Evolutionary conservation across 2,797 vertebrate species (phyloP).

Genomic region (Anguilla obscura): DNA sequence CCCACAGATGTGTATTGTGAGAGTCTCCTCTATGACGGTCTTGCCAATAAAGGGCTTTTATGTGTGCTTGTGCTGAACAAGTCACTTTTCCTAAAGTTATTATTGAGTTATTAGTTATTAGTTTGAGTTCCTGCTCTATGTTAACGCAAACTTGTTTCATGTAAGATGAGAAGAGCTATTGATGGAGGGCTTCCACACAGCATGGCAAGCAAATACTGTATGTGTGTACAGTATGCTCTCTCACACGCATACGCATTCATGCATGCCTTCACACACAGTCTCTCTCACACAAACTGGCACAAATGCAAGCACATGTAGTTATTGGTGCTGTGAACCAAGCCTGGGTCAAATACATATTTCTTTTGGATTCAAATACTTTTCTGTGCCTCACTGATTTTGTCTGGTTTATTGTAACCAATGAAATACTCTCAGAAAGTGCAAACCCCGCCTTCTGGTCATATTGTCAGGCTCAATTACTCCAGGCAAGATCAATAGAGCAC

Average conservation of each 20-base stretch:
- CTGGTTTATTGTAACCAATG: too few species aligned
- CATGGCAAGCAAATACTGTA: too few species aligned
- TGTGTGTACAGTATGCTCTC: too few species aligned
- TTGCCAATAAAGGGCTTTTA: background rate
- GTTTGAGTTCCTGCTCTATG: background rate
- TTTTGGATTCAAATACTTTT: too few species aligned
- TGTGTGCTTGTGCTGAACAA: background rate
- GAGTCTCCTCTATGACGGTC: background rate
- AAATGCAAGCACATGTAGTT: too few species aligned
- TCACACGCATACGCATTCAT: background rate
- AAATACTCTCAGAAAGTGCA: too few species aligned
- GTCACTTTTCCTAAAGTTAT: background rate
- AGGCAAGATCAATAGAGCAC: too few species aligned
- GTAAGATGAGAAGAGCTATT: background rate
- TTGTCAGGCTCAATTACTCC: too few species aligned
- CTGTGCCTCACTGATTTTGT: too few species aligned
- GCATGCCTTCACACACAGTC: background rate
- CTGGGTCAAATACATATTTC: too few species aligned
- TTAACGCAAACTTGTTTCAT: background rate
- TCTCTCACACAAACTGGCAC: background rate
- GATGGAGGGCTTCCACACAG: background rate
- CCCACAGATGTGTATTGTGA: background rate
- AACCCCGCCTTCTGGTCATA: too few species aligned
- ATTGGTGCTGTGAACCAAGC: too few species aligned
- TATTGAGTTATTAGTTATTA: background rate